Percentiles rank a stretch among this genome's conserved stretches.
Evolutionary conservation across 2,888 invertebrate genomes (phyloP).

Genomic region (Leptarthrus brevirostris): DNA sequence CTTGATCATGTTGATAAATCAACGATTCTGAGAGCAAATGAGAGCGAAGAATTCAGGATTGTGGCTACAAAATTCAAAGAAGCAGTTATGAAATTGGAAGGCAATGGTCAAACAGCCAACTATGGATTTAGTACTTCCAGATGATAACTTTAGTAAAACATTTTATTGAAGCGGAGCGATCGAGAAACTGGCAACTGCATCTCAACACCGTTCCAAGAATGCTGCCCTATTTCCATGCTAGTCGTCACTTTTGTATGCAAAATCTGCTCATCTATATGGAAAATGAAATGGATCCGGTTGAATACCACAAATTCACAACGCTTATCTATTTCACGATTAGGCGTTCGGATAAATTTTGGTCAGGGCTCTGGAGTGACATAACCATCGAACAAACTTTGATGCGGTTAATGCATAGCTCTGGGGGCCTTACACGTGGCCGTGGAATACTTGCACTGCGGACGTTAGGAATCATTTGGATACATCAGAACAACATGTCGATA

Average conservation of each 20-base stretch:
- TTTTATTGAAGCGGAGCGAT: too few relatives aligned
- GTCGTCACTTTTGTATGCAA: background rate
- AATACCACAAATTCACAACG: background rate
- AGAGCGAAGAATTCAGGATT: too few relatives aligned
- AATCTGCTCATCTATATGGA: background rate
- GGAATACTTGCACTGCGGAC: background rate
- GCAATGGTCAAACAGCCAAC: too few relatives aligned
- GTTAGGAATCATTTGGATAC: background rate
- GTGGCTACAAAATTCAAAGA: too few relatives aligned
- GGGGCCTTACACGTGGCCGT: background rate
- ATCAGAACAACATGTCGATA: background rate
- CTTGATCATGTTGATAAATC: too few relatives aligned
- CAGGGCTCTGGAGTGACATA: background rate
- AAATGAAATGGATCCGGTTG: background rate
- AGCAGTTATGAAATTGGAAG: too few relatives aligned
- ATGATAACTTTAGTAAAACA: too few relatives aligned
- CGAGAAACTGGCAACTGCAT: too few relatives aligned
- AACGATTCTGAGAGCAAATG: too few relatives aligned
- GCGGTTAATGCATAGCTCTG: background rate
- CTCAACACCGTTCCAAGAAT: background rate
- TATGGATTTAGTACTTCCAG: too few relatives aligned
- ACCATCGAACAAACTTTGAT: background rate
- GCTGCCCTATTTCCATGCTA: background rate
- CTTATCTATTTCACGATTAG: background rate
- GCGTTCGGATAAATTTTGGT: background rate